Conservation (phyloP, 2,888 invertebrate species). For the Laothoe populi region DNA sequence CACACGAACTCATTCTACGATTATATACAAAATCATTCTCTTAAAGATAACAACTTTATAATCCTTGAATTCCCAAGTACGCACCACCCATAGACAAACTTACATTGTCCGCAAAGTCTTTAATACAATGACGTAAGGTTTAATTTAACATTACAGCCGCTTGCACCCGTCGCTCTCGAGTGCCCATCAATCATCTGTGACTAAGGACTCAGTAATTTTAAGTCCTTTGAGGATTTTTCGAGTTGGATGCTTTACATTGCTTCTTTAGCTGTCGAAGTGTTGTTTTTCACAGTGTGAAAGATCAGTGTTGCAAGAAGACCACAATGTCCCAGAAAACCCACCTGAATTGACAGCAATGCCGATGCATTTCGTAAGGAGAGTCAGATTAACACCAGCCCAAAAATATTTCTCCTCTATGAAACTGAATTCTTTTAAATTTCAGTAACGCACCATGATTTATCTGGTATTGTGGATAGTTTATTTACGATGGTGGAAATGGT, state of each 20-base stretch:
- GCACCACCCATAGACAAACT: conserved; percentile 10
- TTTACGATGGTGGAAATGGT: too few relatives aligned
- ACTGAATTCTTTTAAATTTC: too few relatives aligned
- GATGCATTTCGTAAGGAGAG: too few relatives aligned
- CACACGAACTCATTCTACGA: background rate
- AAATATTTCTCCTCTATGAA: too few relatives aligned
- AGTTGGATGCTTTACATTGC: conserved; percentile 42
- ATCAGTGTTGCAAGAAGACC: too few relatives aligned
- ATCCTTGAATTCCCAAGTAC: conserved; percentile 7
- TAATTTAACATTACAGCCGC: conserved; percentile 28
- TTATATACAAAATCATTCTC: background rate
- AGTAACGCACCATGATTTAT: too few relatives aligned
- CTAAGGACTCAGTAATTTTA: conserved; percentile 39
- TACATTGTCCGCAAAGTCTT: conserved; percentile 20
- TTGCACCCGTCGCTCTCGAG: conserved; percentile 34
- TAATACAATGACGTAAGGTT: conserved; percentile 27
- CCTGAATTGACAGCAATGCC: too few relatives aligned
- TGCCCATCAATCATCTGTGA: conserved; percentile 60
- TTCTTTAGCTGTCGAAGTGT: too few relatives aligned
- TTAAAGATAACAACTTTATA: background rate
- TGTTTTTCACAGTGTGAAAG: too few relatives aligned
- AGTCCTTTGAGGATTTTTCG: conserved; percentile 39
- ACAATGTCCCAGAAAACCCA: too few relatives aligned
- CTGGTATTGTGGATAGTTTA: too few relatives aligned
- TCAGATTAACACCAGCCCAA: too few relatives aligned